Evolutionary conservation across 2,888 invertebrate species (phyloP), one percentile per base, ranked within the genome.

Genomic region (Stenodema calcarata): DNA sequence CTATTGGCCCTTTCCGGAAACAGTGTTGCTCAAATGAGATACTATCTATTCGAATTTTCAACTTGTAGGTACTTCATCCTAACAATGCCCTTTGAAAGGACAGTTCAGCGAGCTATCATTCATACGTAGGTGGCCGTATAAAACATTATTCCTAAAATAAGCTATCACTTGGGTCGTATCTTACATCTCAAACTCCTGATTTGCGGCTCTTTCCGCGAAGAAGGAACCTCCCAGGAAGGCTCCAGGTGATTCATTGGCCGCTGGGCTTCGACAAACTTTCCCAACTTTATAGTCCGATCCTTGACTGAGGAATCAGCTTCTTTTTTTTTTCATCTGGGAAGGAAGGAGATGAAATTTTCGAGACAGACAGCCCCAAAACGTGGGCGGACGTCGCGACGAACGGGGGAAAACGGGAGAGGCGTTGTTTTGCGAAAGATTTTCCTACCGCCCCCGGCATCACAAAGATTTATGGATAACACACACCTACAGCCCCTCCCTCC

Each of bases 401-500:
- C n/a, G n/a, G 28, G 23, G 73, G 42, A 69, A 83, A 42, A 23
- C 30, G 75, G 11, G 84, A 27, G 84, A 30, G 75, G 73, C 84
- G 84, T 75, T 84, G 73, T 84, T 84, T 84, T 84, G 73, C 76
- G 44, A 30, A 70, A 75, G 84, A 73, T 73, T 84, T 84, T 73
- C 76, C 27, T 42, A 70, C 84, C 84, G 23, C 75, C 75, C 84
- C 50, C 54, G 27, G 44, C 84, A 18, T 18, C 18, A 28, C 62
- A 69, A 47, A 84, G 84, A 84, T 84, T 84, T 84, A 84, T 84
- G 84, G 84, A 42, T 42, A 84, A 84, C 84, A 84, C 83, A 83
- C 84, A 70, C 75, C 73, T 73, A 44, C 84, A 84, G 81, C 35
- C 35, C 35, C 35, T 28, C 62, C 62, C 62, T 54, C 50, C 50